Evolutionary conservation across 2,797 vertebrate genomes (phyloP), one percentile per base, ranked within the genome.

Genomic region (Lepilemur septentrionalis): DNA sequence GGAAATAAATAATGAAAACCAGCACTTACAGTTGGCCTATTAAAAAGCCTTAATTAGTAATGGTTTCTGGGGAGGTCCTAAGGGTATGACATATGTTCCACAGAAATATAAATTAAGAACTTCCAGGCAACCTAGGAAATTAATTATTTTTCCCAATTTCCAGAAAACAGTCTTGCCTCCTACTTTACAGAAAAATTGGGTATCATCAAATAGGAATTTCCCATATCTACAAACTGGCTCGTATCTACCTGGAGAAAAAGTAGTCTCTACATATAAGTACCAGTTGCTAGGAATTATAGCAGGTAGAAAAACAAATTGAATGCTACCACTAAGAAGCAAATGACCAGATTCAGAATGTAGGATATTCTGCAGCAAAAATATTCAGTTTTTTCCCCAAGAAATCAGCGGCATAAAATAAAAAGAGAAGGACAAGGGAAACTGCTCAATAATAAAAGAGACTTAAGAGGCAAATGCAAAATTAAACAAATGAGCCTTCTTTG

Each of bases 31-130:
- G 80, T 84, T 96, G 87, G 86, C 92, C 76, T 93, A 94, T 93
- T 96, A 95, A 92, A 95, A 96, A 95, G 67, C 12, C 94, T 97
- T 96, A 96, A 97, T 97, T 97, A 97, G 94, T 92, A 61, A 72
- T 70, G 76, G 86, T 81, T 96, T 92, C 87, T 67, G 7, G 46
- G 87, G 61, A 94, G 61, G 92, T 92, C 89, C 89, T 91, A 80
- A 94, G 95, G 94, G 93, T 90, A 92, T 92, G 92, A 89, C 89
- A 97, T 89, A 96, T 94, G 94, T 81, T 96, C 73, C 67, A 82
- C 43, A 86, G 69, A 97, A 96, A 96, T 93, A 96, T 93, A 95
- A 96, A 95, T 96, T 85, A 96, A 90, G 96, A 93, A 89, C 87
- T 98, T 98, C 92, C 95, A 97, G 79, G 91, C 89, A 98, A 50